Percentiles rank a stretch among this genome's conserved stretches.
phyloP scores from a whole-genome alignment of 2,113 vertebrate genomes.

The Heptranchias perlo region DNA sequence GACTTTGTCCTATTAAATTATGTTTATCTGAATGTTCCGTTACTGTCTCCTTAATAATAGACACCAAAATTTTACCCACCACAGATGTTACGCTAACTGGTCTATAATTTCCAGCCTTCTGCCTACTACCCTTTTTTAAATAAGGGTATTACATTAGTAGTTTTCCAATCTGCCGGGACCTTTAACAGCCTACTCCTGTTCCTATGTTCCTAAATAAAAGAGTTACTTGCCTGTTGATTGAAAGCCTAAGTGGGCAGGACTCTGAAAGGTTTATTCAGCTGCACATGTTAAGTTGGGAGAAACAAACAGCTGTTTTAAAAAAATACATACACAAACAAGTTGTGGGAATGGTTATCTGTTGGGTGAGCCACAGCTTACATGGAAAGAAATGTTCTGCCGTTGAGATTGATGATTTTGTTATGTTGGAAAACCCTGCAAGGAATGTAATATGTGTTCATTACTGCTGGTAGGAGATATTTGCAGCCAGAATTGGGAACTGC shows the following conservation, averaged over 20 bases:
- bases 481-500: background rate
- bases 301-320: too few relatives aligned
- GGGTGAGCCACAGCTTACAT: background rate
- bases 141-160: too few relatives aligned
- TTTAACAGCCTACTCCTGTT: background rate
- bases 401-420: background rate
- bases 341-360: background rate
- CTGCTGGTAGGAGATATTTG: background rate
- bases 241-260: background rate
- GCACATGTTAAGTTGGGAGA: background rate
- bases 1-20: too few relatives aligned
- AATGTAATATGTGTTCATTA: background rate
- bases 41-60: too few relatives aligned
- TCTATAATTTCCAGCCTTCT: too few relatives aligned
- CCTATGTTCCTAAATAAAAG: background rate
- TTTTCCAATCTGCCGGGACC: too few relatives aligned
- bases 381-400: background rate
- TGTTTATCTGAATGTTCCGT: too few relatives aligned
- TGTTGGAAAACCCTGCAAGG: background rate
- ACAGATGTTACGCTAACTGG: too few relatives aligned
- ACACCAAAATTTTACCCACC: too few relatives aligned
- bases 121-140: too few relatives aligned
- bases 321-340: too few relatives aligned
- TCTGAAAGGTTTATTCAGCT: background rate
- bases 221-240: background rate